These are phyloP conservation scores for Chrysocyon brachyurus DNA, from an alignment of 2,797 vertebrate species.

Conservation along the genomic window DNA sequence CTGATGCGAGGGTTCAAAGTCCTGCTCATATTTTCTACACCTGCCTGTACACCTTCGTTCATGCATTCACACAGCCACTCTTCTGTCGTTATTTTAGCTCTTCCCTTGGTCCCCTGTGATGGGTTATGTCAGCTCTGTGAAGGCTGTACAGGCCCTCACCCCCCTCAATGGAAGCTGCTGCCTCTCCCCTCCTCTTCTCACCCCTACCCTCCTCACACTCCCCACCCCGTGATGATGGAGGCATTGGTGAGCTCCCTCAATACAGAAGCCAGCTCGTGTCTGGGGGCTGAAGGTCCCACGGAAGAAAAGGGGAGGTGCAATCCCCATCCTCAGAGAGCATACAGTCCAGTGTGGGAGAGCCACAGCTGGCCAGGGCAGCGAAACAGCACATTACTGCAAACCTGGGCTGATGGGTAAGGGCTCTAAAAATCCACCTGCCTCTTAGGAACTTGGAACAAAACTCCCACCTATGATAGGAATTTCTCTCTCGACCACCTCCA, in stretches of 20 bases:
- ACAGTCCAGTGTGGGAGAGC: neutral
- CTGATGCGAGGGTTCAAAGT: no score
- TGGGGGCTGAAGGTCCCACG: neutral
- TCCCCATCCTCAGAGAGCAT: neutral
- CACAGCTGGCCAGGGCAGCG: neutral
- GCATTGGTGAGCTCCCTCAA: neutral
- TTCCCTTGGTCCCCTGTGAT: neutral
- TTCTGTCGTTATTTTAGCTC: neutral
- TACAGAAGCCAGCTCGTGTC: neutral
- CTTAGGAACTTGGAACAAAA: neutral
- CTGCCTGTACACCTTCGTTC: accelerated
- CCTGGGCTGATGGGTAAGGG: neutral
- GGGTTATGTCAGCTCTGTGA: neutral
- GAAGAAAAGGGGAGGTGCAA: neutral
- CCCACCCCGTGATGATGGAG: neutral
- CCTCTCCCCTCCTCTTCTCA: neutral
- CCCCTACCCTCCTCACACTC: no score
- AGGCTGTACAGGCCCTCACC: neutral
- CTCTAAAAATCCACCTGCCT: neutral
- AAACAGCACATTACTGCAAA: neutral
- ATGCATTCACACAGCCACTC: neutral
- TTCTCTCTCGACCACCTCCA: neutral
- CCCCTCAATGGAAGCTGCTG: accelerated
- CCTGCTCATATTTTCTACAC: neutral
- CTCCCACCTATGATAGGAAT: neutral